A percentile compares a stretch with the other conserved stretches of the same genome.
These are phyloP conservation scores for Urechis unicinctus DNA, from an alignment of 2,888 invertebrate species.

Conservation along the genomic window DNA sequence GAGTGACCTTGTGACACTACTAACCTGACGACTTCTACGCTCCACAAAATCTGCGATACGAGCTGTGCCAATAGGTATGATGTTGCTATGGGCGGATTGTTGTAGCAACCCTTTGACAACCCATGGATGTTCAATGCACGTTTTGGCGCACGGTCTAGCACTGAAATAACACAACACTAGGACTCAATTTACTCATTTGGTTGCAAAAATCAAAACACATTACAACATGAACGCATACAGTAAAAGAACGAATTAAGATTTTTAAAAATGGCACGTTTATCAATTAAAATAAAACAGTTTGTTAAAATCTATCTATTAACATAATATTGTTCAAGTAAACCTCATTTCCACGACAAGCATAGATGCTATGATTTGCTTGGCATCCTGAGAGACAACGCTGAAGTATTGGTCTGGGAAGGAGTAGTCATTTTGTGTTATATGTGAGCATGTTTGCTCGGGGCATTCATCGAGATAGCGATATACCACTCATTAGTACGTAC, in stretches of 20 bases:
- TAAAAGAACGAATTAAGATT: neutral
- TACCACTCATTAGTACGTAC: conserved; percentile 68
- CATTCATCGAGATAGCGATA: conserved; percentile 80
- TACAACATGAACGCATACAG: neutral
- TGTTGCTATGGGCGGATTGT: no score
- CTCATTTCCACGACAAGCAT: conserved; percentile 59
- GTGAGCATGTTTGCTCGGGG: conserved; percentile 75
- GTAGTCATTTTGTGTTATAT: conserved; percentile 74
- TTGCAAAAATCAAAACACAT: no score
- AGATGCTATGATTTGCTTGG: conserved; percentile 62
- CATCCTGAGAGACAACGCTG: conserved; percentile 61
- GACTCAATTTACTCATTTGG: no score
- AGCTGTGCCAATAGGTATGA: no score
- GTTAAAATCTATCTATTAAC: neutral
- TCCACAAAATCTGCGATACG: no score
- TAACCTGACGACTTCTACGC: no score
- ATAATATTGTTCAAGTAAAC: conserved; percentile 23
- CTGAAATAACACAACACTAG: conserved; percentile 22
- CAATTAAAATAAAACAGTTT: neutral
- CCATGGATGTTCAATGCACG: conserved; percentile 37
- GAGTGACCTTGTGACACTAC: no score
- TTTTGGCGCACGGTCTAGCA: conserved; percentile 35
- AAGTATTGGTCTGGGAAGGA: conserved; percentile 78
- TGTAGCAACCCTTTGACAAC: conserved; percentile 28
- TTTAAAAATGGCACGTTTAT: neutral